Evolutionary conservation across 2,797 vertebrate species (phyloP).

Genomic region (Etheostoma perlongum): DNA sequence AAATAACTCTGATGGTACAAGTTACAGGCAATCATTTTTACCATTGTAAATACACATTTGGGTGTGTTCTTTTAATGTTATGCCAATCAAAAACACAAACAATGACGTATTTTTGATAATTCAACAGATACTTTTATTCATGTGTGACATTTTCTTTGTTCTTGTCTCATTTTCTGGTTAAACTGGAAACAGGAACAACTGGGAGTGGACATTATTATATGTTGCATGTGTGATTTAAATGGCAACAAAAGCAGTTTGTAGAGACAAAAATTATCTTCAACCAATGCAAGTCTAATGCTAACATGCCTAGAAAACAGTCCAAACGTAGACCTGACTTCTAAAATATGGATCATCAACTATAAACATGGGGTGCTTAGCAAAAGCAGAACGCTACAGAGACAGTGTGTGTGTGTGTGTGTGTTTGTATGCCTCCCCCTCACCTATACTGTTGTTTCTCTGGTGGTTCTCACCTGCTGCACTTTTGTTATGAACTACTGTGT

Average conservation of each 20-base stretch:
- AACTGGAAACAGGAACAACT: conserved; percentile 2
- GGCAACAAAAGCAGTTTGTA: conserved; percentile 1
- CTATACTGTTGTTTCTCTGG: conserved; percentile 48
- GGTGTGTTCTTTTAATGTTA: neutral
- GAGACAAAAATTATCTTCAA: conserved; percentile 4
- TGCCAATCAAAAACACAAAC: neutral
- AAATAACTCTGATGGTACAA: neutral
- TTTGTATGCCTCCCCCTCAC: conserved; percentile 56
- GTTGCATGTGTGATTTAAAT: neutral
- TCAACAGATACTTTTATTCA: neutral
- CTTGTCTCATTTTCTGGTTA: neutral
- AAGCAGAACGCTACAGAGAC: conserved; percentile 25
- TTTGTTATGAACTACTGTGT: conserved; percentile 38
- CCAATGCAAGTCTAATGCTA: conserved; percentile 3
- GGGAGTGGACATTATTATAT: neutral
- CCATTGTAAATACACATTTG: neutral
- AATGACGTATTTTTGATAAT: neutral
- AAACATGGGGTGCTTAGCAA: conserved; percentile 38
- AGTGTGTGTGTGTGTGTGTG: conserved; percentile 36
- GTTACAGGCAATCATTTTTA: neutral
- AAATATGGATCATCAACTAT: conserved; percentile 31
- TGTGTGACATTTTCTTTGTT: neutral
- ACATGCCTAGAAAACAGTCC: neutral
- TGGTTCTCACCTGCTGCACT: conserved; percentile 46
- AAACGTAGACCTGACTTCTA: neutral